Percentiles rank a stretch among this genome's conserved stretches.
Conservation (phyloP, 2,888 invertebrate species). For the Ormyrus pomaceus region DNA sequence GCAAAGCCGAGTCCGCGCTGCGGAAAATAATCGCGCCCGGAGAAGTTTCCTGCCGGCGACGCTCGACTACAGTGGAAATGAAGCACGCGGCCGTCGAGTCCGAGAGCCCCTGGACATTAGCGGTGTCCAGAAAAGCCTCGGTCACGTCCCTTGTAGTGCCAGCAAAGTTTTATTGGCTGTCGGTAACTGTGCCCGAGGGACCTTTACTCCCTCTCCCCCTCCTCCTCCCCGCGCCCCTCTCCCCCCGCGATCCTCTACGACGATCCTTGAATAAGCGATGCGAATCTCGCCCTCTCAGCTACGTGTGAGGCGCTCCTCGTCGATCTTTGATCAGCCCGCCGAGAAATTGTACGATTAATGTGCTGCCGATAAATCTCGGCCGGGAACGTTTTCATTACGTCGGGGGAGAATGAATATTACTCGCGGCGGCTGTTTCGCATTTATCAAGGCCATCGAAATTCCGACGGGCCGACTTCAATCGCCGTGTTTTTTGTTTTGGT, state of each 20-base stretch:
- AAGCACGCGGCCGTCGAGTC: constrained; percentile 4
- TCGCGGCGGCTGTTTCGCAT: too few species aligned
- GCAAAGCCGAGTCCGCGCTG: not conserved
- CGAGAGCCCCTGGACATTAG: constrained; percentile 45
- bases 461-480: too few species aligned
- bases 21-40: constrained; percentile 31
- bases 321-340: constrained; percentile 48
- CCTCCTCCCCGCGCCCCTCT: not conserved
- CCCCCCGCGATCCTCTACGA: constrained; percentile 10
- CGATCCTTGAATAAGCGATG: constrained; percentile 54
- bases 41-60: constrained; percentile 25
- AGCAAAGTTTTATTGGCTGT: constrained; percentile 63
- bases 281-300: constrained; percentile 38
- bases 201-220: constrained; percentile 15
- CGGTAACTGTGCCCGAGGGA: constrained; percentile 60
- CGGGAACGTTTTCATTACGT: constrained; percentile 10
- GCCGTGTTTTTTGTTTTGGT: too few species aligned
- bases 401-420: not conserved
- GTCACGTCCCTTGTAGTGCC: constrained; percentile 52
- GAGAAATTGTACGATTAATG: constrained; percentile 52
- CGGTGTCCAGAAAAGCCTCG: constrained; percentile 44
- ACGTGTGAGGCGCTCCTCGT: not conserved
- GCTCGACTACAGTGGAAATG: constrained; percentile 22
- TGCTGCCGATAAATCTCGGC: constrained; percentile 40
- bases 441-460: too few species aligned